A percentile compares a stretch with the other conserved stretches of the same genome.
Conservation (phyloP, 2,113 vertebrate species). For the Dipodomys stephensi region DNA sequence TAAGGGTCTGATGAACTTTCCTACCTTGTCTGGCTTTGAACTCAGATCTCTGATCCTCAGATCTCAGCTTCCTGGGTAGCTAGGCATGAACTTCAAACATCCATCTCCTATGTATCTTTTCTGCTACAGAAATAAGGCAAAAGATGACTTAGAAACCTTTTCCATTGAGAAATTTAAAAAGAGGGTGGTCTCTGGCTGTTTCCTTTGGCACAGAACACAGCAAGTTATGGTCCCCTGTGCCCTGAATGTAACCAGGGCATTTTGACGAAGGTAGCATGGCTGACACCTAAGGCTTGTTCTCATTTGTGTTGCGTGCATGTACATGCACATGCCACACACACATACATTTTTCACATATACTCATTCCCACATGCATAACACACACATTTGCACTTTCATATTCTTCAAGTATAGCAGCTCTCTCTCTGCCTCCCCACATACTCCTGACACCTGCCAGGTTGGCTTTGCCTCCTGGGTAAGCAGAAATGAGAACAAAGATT, state of each 20-base stretch:
- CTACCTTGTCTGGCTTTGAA: too few species aligned
- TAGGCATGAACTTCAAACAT: background rate
- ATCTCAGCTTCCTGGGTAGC: background rate
- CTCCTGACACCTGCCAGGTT: background rate
- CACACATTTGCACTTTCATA: background rate
- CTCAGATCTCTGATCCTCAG: background rate
- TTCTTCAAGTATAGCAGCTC: background rate
- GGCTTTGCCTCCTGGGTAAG: background rate
- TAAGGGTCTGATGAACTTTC: too few species aligned
- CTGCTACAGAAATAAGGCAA: background rate
- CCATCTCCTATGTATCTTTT: background rate
- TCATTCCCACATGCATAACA: background rate
- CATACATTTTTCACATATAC: background rate
- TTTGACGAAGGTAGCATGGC: background rate
- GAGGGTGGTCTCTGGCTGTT: background rate
- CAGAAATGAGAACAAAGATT: slow-evolving; percentile 43
- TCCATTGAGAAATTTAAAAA: background rate
- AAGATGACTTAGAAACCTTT: background rate
- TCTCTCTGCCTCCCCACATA: background rate
- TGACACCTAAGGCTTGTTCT: background rate
- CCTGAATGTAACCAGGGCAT: background rate
- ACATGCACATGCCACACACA: too few species aligned
- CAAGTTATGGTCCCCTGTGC: background rate
- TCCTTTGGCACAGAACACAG: background rate
- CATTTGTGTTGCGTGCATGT: background rate